Evolutionary conservation across 2,113 vertebrate species (phyloP), one percentile per base, ranked within the genome.

Genomic region (Urocynchramus pylzowi): DNA sequence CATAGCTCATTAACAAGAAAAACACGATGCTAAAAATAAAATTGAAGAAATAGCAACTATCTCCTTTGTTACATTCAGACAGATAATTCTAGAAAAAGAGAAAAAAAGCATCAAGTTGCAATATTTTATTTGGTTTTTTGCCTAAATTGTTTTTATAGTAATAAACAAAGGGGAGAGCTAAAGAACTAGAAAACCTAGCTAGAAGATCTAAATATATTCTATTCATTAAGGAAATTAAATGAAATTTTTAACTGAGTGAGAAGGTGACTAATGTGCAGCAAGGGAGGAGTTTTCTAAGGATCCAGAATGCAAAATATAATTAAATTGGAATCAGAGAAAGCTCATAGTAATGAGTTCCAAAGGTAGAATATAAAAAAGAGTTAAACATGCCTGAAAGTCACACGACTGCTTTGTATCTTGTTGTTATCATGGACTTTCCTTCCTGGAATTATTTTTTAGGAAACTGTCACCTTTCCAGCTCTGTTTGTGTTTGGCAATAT

Each of bases 371-470:
- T 53, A 76, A 76, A 68, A 90, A 95, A 63, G 77, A 65, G 89
- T 90, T 96, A 92, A 96, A 68, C 26, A 41, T 59, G 74, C 30
- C 31, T 87, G 49, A 91, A 71, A 89, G 63, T 68, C 92, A 53
- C 31, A 44, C 0, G 2, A 71, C 53, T 76, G 76, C 49, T 89
- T 93, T 94, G 33, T 95, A 85, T 85, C 95, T 94, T 84, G 0
- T 42, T 95, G 75, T 96, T 92, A 93, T 92, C 86, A 35, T n/a
- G 60, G 80, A 41, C 80, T 93, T 96, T 92, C 91, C 95, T 97
- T 97, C 96, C 95, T 95, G 89, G 68, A 95, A 97, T 96, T 96
- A 93, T 95, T 95, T 96, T 86, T 90, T 97, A 93, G 84, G 91
- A 68, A 96, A 39, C 80, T 86, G 76, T 93, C 80, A 93, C 86